Conservation (phyloP, 1,140 invertebrate species). For the Zaprionus inermis region DNA sequence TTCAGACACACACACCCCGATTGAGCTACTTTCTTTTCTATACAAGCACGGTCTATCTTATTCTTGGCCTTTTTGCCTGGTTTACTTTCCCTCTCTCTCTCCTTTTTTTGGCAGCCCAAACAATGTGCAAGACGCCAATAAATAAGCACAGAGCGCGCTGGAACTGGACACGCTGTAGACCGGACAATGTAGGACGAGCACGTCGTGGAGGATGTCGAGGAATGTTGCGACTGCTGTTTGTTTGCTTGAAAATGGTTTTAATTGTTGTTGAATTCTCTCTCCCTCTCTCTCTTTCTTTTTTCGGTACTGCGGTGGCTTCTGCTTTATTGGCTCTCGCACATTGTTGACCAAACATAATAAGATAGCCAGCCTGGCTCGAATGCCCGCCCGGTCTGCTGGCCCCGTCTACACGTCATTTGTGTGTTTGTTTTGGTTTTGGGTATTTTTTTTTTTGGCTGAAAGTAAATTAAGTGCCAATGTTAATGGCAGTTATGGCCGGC, state of each 20-base stretch:
- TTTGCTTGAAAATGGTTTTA: constrained; percentile 77
- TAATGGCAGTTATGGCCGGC: constrained; percentile 78
- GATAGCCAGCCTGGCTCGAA: constrained; percentile 46
- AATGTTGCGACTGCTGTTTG: constrained; percentile 52
- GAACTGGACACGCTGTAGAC: constrained; percentile 36
- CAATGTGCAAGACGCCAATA: constrained; percentile 80
- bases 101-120: constrained; percentile 55
- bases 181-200: constrained; percentile 37
- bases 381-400: not conserved
- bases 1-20: constrained; percentile 21
- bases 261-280: constrained; percentile 68
- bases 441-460: constrained; percentile 58
- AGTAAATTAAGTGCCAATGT: constrained; percentile 82
- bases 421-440: constrained; percentile 72
- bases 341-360: constrained; percentile 81
- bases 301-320: constrained; percentile 34
- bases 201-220: constrained; percentile 23
- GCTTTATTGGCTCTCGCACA: constrained; percentile 54
- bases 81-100: constrained; percentile 63
- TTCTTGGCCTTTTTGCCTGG: constrained; percentile 77
- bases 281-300: constrained; percentile 24
- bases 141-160: constrained; percentile 64
- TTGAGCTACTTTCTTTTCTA: constrained; percentile 66
- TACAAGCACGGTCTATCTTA: constrained; percentile 45
- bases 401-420: constrained; percentile 57